Evolutionary conservation across 1,140 invertebrate genomes (phyloP).

Genomic region (Theocolax elegans): DNA sequence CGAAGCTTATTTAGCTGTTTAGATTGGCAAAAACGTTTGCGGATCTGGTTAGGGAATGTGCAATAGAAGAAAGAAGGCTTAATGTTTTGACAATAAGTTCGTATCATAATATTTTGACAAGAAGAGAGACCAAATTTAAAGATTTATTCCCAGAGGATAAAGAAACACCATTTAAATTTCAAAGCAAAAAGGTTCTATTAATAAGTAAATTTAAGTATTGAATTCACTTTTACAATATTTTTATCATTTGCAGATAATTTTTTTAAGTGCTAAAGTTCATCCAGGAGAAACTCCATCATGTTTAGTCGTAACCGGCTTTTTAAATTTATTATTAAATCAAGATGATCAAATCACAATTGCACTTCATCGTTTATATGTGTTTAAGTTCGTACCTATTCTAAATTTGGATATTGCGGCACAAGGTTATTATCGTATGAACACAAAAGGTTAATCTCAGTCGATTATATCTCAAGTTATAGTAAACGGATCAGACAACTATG

Average conservation of each 20-base stretch:
- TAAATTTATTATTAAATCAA: slow-evolving; percentile 80
- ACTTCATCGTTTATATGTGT: slow-evolving; percentile 84
- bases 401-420: slow-evolving; percentile 93
- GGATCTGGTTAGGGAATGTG: slow-evolving; percentile 93
- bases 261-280: slow-evolving; percentile 91
- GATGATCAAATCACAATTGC: slow-evolving; percentile 79
- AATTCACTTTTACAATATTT: slow-evolving; percentile 16
- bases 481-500: no score
- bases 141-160: slow-evolving; percentile 81
- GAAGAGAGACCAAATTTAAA: slow-evolving; percentile 78
- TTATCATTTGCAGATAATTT: slow-evolving; percentile 73
- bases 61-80: slow-evolving; percentile 85
- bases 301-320: slow-evolving; percentile 93
- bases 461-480: no score
- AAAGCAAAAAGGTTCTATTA: slow-evolving; percentile 75
- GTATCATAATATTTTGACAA: slow-evolving; percentile 78
- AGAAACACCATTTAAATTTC: slow-evolving; percentile 78
- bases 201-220: background rate
- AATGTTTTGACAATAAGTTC: slow-evolving; percentile 91
- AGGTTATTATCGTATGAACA: slow-evolving; percentile 91
- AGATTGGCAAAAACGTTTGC: slow-evolving; percentile 97
- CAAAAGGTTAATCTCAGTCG: slow-evolving; percentile 73
- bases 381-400: slow-evolving; percentile 92
- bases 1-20: slow-evolving; percentile 96
- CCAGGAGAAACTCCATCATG: slow-evolving; percentile 94